Evolutionary conservation across 2,888 invertebrate genomes (phyloP), one percentile per base, ranked within the genome.

Genomic region (Escarpia spicata): DNA sequence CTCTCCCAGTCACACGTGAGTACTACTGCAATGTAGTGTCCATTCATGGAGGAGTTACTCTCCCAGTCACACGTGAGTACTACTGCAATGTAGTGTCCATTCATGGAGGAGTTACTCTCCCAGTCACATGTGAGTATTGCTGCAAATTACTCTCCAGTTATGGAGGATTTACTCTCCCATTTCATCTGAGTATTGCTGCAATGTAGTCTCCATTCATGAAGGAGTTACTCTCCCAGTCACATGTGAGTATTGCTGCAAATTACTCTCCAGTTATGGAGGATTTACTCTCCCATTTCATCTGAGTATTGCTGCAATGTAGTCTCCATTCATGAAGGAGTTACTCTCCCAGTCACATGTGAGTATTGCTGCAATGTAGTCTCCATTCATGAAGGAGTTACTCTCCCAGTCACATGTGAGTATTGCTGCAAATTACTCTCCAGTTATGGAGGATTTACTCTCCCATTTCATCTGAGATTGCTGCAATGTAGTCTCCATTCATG

Each of bases 321-420:
- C 99, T 97, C 99, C 98, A 97, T 99, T 99, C 96, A 99, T 99
- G 99, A 99, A 99, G 97, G 99, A 99, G 97, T 97, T 99, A 97
- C 97, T 99, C 97, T 52, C 52, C 12, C 52, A 52, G 2, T 52
- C 52, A 3, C 4, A 3, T 3, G 52, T 52, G 12, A 0, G 52
- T 52, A 52, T 52, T 52, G 52, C 52, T 52, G 52, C 52, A 52
- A 52, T 10, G 10, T 52, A 99, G 97, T 99, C 99, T 97, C 99
- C 98, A 97, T 99, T 99, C 96, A 99, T 99, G 99, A 99, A 99
- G 97, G 99, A 99, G 97, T 97, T 99, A 97, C 97, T 99, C 97
- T 98, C 99, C 95, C 99, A 99, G 97, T 98, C 99, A 95, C 99
- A 99, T 97, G 99, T 99, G 45, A 97, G 98, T 60, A 60, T 60